These are phyloP conservation scores for Collichthys lucidus DNA, from an alignment of 2,113 vertebrate species.

Conservation along the genomic window DNA sequence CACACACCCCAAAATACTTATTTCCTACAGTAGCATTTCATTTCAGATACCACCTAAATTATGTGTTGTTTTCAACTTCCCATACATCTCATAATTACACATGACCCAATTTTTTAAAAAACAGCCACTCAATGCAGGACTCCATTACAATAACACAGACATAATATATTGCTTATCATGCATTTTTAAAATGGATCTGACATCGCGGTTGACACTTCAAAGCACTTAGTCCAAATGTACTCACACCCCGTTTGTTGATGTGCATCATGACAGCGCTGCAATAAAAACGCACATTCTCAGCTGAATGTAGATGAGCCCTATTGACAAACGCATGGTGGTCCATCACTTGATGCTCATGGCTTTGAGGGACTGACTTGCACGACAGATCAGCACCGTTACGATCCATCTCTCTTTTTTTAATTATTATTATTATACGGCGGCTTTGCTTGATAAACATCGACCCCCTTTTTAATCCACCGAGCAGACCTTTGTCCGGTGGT, in stretches of 20 bases:
- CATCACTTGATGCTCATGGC: slow-evolving; percentile 76
- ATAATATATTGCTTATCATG: slow-evolving; percentile 74
- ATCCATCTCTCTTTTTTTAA: slow-evolving; percentile 43
- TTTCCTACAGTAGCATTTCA: background rate
- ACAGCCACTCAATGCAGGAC: slow-evolving; percentile 36
- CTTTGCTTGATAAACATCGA: slow-evolving; percentile 75
- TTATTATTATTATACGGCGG: slow-evolving; percentile 36
- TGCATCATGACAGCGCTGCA: slow-evolving; percentile 68
- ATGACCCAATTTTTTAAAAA: slow-evolving; percentile 66
- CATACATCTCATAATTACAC: slow-evolving; percentile 49
- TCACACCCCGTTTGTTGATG: slow-evolving; percentile 62
- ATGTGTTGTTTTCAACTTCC: slow-evolving; percentile 39
- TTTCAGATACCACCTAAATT: background rate
- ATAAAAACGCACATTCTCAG: slow-evolving; percentile 65
- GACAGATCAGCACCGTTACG: slow-evolving; percentile 70
- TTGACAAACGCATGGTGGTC: slow-evolving; percentile 68
- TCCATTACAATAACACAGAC: slow-evolving; percentile 50
- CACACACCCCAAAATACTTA: background rate
- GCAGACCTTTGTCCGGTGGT: slow-evolving; percentile 81
- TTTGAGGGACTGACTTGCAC: slow-evolving; percentile 54
- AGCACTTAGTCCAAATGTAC: slow-evolving; percentile 71
- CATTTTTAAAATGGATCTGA: slow-evolving; percentile 70
- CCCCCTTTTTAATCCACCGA: slow-evolving; percentile 68
- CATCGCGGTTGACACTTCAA: slow-evolving; percentile 65
- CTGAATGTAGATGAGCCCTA: slow-evolving; percentile 68